A percentile compares a stretch with the other conserved stretches of the same genome.
These are phyloP conservation scores for Rapana venosa DNA, from an alignment of 2,888 invertebrate genomes.

Conservation along the genomic window DNA sequence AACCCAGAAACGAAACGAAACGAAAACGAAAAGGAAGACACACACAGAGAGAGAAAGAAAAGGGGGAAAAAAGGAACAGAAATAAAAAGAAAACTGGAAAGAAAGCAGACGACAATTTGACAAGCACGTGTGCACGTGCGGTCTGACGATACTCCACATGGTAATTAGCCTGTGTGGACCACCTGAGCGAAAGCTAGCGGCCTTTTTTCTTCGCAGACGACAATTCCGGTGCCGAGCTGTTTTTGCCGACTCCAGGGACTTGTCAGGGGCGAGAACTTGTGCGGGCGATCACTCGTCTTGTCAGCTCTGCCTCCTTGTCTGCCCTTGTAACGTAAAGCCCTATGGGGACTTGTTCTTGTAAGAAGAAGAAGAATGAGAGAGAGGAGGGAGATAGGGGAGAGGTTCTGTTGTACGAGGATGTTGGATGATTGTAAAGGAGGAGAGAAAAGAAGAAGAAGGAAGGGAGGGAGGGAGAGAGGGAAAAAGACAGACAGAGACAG, in stretches of 20 bases:
- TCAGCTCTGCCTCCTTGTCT: background rate
- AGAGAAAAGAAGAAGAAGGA: too few species aligned
- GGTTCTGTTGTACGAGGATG: too few species aligned
- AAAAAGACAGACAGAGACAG: too few species aligned
- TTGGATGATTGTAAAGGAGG: too few species aligned
- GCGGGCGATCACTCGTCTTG: constrained; percentile 14
- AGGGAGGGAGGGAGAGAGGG: too few species aligned
- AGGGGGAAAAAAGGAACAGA: background rate
- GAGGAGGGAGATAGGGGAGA: too few species aligned
- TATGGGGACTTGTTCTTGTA: too few species aligned
- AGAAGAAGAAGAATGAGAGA: too few species aligned
- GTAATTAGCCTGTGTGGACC: constrained; percentile 40
- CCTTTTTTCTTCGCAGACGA: constrained; percentile 30
- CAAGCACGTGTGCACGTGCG: constrained; percentile 41
- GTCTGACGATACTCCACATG: constrained; percentile 35
- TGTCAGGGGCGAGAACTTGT: constrained; percentile 26
- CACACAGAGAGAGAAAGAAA: background rate
- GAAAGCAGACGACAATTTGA: constrained; percentile 31
- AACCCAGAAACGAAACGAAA: background rate
- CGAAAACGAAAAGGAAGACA: background rate
- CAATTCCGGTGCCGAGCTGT: constrained; percentile 30
- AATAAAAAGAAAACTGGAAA: background rate
- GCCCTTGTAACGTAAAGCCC: too few species aligned
- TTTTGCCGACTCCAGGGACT: constrained; percentile 23
- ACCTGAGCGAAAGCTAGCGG: constrained; percentile 43